These are phyloP conservation scores for Galaxias olidus DNA, from an alignment of 2,797 vertebrate species.

Conservation along the genomic window DNA sequence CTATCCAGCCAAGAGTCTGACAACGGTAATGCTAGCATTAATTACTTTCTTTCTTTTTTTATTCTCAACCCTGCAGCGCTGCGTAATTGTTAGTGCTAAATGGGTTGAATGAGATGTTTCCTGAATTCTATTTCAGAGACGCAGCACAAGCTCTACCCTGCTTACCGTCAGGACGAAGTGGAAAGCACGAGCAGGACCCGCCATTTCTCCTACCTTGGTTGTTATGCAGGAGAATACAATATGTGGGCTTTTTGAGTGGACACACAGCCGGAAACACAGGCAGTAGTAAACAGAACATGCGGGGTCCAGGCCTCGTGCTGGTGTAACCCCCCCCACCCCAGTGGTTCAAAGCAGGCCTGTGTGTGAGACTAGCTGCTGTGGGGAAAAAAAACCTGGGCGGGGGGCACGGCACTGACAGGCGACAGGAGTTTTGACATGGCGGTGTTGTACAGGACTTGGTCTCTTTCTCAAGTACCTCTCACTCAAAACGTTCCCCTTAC, in stretches of 20 bases:
- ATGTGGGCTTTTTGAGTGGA: too few relatives aligned
- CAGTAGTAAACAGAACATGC: background rate
- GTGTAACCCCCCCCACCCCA: constrained; percentile 1
- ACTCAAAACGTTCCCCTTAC: constrained; percentile 27
- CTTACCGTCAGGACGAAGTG: constrained; percentile 8
- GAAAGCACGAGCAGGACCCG: constrained; percentile 39
- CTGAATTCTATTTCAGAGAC: constrained; percentile 58
- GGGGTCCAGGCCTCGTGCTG: constrained; percentile 12
- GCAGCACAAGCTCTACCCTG: too few relatives aligned
- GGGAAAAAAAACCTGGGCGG: constrained; percentile 12
- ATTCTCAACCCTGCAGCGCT: constrained; percentile 57
- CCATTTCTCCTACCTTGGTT: constrained; percentile 22
- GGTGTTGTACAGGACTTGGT: constrained; percentile 20
- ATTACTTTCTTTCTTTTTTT: constrained; percentile 58
- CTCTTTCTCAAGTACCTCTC: constrained; percentile 25
- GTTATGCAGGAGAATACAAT: constrained; percentile 16
- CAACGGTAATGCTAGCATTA: constrained; percentile 51
- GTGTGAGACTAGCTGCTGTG: constrained; percentile 13
- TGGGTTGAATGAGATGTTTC: constrained; percentile 56
- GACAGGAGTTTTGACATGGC: constrained; percentile 33
- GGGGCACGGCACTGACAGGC: constrained; percentile 7
- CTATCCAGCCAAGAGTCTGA: constrained; percentile 43
- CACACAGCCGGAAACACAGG: constrained; percentile 1
- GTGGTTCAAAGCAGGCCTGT: background rate
- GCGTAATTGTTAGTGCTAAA: constrained; percentile 68